Conservation (phyloP, 2,888 invertebrate species). For the Sesia apiformis region DNA sequence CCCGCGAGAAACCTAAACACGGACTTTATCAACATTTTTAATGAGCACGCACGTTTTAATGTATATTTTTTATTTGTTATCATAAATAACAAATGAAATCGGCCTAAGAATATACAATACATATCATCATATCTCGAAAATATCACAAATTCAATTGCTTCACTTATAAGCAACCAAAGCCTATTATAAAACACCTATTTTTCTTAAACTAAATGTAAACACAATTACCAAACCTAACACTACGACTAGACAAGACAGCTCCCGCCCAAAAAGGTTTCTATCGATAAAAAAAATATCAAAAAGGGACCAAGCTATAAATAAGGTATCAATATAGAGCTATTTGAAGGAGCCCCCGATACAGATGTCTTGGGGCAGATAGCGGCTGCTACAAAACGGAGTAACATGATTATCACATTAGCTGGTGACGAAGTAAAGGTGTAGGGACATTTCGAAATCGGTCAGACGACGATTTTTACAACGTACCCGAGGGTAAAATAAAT, state of each 20-base stretch:
- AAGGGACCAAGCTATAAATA: conserved; percentile 59
- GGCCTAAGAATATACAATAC: neutral
- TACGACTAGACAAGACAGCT: neutral
- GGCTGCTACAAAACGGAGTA: conserved; percentile 53
- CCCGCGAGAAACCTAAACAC: conserved; percentile 21
- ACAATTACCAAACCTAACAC: conserved; percentile 2
- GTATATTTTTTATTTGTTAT: conserved; percentile 19
- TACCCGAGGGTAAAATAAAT: too few relatives aligned
- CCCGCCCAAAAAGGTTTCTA: neutral
- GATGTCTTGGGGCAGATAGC: conserved; percentile 63
- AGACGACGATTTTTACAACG: too few relatives aligned
- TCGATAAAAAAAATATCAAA: conserved; percentile 18
- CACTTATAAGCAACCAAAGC: too few relatives aligned
- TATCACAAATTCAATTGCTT: too few relatives aligned
- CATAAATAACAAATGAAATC: conserved; percentile 15
- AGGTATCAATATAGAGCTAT: conserved; percentile 60
- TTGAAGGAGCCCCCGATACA: conserved; percentile 66
- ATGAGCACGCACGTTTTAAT: conserved; percentile 30
- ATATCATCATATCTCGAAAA: too few relatives aligned
- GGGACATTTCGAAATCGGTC: too few relatives aligned
- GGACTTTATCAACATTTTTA: conserved; percentile 41
- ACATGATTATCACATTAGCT: conserved; percentile 71
- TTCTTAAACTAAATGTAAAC: too few relatives aligned
- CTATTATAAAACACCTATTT: too few relatives aligned
- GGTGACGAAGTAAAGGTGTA: conserved; percentile 18